phyloP scores from a whole-genome alignment of 2,888 invertebrate genomes.

The Ellobium chinense region DNA sequence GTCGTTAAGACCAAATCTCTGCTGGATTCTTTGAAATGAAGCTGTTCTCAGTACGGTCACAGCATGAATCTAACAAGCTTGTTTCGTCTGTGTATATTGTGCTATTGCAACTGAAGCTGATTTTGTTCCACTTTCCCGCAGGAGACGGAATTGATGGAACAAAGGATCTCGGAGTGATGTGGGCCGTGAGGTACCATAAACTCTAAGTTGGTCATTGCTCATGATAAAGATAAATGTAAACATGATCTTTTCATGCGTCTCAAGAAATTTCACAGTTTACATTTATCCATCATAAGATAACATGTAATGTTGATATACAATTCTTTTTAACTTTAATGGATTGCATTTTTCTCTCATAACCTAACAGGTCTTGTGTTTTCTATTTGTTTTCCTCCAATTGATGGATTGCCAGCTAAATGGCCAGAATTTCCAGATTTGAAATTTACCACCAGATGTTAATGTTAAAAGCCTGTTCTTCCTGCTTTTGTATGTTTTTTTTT shows the following conservation, averaged over 20 bases:
- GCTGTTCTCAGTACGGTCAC: constrained; percentile 25
- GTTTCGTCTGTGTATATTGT: constrained; percentile 44
- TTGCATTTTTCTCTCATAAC: constrained; percentile 27
- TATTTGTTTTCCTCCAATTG: constrained; percentile 14
- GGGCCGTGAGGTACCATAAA: constrained; percentile 65
- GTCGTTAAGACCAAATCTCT: neutral
- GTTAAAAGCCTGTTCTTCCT: neutral
- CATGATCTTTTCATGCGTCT: constrained; percentile 20
- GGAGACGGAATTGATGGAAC: constrained; percentile 66
- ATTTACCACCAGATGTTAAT: neutral
- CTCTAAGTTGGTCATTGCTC: constrained; percentile 46
- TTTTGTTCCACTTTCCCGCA: constrained; percentile 76
- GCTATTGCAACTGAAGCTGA: constrained; percentile 64
- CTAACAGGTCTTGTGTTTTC: constrained; percentile 28
- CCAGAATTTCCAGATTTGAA: constrained; percentile 19
- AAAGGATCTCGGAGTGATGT: constrained; percentile 70
- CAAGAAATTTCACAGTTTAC: constrained; percentile 42
- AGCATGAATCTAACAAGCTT: constrained; percentile 47
- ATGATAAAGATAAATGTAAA: constrained; percentile 52
- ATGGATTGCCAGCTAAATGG: constrained; percentile 37
- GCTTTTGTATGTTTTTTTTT: neutral
- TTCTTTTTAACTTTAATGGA: neutral
- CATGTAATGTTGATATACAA: constrained; percentile 8
- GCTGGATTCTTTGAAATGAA: constrained; percentile 14
- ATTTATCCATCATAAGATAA: constrained; percentile 27